Evolutionary conservation across 2,113 vertebrate genomes (phyloP), one percentile per base, ranked within the genome.

Genomic region (Pelodiscus sinensis): DNA sequence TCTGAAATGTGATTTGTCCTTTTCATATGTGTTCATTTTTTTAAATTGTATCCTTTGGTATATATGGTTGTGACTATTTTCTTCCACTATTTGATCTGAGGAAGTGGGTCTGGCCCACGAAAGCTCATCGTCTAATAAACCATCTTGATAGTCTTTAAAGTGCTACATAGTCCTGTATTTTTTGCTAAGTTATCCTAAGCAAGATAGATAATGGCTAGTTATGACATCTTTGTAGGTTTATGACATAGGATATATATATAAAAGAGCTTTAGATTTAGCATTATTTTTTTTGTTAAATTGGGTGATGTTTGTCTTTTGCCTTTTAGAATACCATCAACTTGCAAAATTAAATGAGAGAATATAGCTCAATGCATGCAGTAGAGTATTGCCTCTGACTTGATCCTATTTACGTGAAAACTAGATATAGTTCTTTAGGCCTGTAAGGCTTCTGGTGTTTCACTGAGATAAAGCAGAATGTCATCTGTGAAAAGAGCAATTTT

Each of bases 181-280:
- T 62, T 65, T 65, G 60, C 60, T 13, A 65, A 65, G 13, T 13
- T 68, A 16, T 35, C 58, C n/a, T 68, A 68, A 68, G n/a, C 31
- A 68, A 68, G 3, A 18, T 68, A 68, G 29, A n/a, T 68, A 68
- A n/a, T 68, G 31, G 7, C 15, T 68, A 68, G 62, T 31, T 65
- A 65, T 65, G 29, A n/a, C 62, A 65, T 65, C 29, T 65, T 31
- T 65, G 62, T 31, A 52, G 2, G 16, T 0, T 57, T 3, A 11
- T 0, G 62, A 0, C 52, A 27, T 38, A 81, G 78, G 71, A 27
- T 14, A 1, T 50, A 1, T 50, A 58, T 15, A 3, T 8, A 22
- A 71, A 88, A 84, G 60, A 62, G 1, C 5, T 75, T 4, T 2
- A 68, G 75, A 82, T 79, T 65, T 84, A 16, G 38, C 65, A 15